A percentile compares a stretch with the other conserved stretches of the same genome.
Conservation (phyloP, 2,113 vertebrate species). For the Anolis carolinensis region DNA sequence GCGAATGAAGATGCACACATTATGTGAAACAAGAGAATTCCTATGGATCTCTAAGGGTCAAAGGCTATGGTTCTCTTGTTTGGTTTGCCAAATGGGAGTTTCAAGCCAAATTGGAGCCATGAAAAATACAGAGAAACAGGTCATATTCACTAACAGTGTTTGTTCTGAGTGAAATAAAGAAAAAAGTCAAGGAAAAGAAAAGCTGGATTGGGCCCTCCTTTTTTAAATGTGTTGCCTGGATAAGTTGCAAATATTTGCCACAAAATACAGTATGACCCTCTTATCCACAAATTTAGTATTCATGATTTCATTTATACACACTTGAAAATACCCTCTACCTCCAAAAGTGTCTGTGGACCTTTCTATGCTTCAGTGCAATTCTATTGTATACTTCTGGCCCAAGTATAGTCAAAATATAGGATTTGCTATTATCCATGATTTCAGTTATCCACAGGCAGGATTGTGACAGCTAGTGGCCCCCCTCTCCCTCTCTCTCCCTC, state of each 20-base stretch:
- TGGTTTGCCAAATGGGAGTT: slow-evolving; percentile 40
- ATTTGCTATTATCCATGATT: too few relatives aligned
- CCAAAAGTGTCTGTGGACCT: too few relatives aligned
- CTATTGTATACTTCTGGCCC: too few relatives aligned
- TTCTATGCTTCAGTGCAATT: too few relatives aligned
- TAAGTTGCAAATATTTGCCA: neutral
- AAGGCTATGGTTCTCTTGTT: slow-evolving; percentile 65
- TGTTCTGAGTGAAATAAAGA: neutral
- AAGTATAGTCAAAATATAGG: too few relatives aligned
- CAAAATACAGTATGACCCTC: neutral
- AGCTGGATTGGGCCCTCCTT: neutral
- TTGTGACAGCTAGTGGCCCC: too few relatives aligned
- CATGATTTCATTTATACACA: too few relatives aligned
- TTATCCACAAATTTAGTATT: too few relatives aligned
- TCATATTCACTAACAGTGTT: neutral
- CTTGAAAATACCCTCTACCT: too few relatives aligned
- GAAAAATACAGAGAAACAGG: slow-evolving; percentile 51
- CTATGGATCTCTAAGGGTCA: slow-evolving; percentile 58
- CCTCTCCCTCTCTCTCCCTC: too few relatives aligned
- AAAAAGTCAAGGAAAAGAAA: neutral
- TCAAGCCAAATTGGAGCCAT: slow-evolving; percentile 46
- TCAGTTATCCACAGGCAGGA: too few relatives aligned
- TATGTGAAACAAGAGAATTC: slow-evolving; percentile 58
- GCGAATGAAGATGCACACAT: slow-evolving; percentile 64
- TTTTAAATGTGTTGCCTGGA: neutral